Evolutionary conservation across 1,140 invertebrate genomes (phyloP).

Genomic region (Zaprionus vittiger): DNA sequence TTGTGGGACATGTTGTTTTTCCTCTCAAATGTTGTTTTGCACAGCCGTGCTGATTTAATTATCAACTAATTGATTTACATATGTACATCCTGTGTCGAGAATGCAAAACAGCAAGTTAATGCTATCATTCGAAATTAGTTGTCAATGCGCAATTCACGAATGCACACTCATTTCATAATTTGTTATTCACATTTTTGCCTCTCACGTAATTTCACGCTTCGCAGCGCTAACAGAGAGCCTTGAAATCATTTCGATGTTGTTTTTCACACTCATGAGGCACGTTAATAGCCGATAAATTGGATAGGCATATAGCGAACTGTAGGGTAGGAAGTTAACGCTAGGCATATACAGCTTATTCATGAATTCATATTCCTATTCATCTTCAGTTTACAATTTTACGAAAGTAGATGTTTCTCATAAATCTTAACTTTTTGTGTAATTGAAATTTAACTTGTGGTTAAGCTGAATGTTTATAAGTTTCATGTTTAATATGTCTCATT

Average conservation of each 20-base stretch:
- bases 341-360: not conserved
- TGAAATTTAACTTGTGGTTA: not conserved
- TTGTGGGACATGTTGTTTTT: constrained; percentile 1
- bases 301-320: not conserved
- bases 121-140: constrained; percentile 42
- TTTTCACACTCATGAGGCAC: not conserved
- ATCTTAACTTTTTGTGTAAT: too few relatives aligned
- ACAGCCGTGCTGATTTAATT: constrained; percentile 50
- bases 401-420: too few relatives aligned
- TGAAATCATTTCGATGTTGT: constrained; percentile 21
- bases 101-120: constrained; percentile 10
- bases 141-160: constrained; percentile 41
- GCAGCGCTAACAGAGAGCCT: constrained; percentile 6
- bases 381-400: too few relatives aligned
- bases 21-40: not conserved
- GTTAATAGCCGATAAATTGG: not conserved
- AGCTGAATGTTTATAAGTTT: too few relatives aligned
- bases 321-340: not conserved
- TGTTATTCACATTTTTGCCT: constrained; percentile 17
- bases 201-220: constrained; percentile 29
- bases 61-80: constrained; percentile 52
- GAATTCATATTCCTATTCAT: too few relatives aligned
- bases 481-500: too few relatives aligned
- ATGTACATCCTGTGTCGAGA: not conserved
- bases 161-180: constrained; percentile 9